phyloP scores from a whole-genome alignment of 2,113 vertebrate genomes.

The rabbit (Oryctolagus cuniculus) region mOryCun1.1 NC_091433.1:165077501-165078000 shows the following conservation, averaged over 20 bases:
- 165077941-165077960: not conserved
- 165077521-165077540: not conserved
- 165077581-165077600: not conserved
- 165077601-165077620: not conserved
- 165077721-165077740: not conserved
- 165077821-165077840: not conserved
- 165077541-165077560: not conserved
- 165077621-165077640: not conserved
- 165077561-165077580: not conserved
- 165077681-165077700: not conserved
- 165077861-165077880: not conserved
- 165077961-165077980: not conserved
- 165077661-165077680: not conserved
- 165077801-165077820: not conserved
- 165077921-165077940: not conserved
- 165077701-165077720: constrained; percentile 14
- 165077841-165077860: not conserved
- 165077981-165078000: not conserved
- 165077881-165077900: not conserved
- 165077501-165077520: not conserved
- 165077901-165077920: not conserved
- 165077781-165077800: not conserved
- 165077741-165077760: not conserved
- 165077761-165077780: not conserved
- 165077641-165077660: not conserved